Base-by-base conservation (phyloP, 2,888 invertebrate genomes). In the Seira musarum region DNA sequence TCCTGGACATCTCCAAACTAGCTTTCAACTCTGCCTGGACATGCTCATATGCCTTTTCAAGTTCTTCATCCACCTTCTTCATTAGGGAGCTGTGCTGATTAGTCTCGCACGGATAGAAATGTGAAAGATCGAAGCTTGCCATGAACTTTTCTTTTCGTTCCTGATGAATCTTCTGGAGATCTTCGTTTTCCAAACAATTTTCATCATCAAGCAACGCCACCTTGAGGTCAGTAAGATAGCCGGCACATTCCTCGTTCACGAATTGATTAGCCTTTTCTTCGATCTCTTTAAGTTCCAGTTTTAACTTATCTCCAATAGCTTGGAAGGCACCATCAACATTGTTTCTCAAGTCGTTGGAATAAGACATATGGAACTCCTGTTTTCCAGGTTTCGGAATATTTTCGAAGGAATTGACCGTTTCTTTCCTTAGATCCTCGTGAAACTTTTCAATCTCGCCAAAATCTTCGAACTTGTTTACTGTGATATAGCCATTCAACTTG, bases 321-420 rank as follows among this genome's bases (percentile, higher is more conserved):
- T 3, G 6, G 22, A 19, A 70, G 1, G 21, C 40, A 1, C 49
- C 10, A 8, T 15, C 40, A 3, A 69, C 15, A 5, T 69, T 25
- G 17, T 63, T n/a, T 21, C 53, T 64, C 49, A 76, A 15, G 17
- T 69, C 63, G 1, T 15, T 15, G 0, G 17, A 5, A 30, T 30
- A 76, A 17, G 30, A 15, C 13, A 35, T 21, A 13, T 77, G 64
- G 21, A 77, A 77, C 0, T 64, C 64, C 24, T 25, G 25, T 21
- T 21, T 64, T 2, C 76, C 70, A 2, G 76, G 69, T 46, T 77
- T 77, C 25, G 63, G 64, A 6, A 10, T 15, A 10, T 63, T 22
- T 19, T 77, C n/a, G 15, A 35, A 77, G 5, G 24, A 0, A 1
- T 70, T 60, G 22, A 35, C 1, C 15, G 24, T 17, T 13, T 19